Evolutionary conservation across 2,113 vertebrate genomes (phyloP).

Genomic region (Heteronetta atricapilla): DNA sequence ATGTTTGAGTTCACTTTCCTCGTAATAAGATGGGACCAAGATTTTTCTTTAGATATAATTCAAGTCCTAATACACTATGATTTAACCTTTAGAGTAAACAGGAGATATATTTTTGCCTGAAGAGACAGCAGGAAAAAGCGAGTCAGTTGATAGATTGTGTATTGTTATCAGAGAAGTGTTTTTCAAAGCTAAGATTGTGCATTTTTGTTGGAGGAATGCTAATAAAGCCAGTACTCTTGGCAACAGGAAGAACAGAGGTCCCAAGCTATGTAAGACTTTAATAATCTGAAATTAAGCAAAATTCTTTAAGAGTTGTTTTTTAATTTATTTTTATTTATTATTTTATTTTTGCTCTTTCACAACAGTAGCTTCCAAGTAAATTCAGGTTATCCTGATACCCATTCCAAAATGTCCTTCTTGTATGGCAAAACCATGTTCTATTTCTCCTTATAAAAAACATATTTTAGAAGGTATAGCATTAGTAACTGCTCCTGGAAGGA

Average conservation of each 20-base stretch:
- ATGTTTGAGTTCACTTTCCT: background rate
- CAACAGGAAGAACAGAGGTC: background rate
- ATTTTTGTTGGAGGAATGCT: background rate
- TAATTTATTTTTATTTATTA: no score
- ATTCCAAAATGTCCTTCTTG: background rate
- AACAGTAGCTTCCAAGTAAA: background rate
- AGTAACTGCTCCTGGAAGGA: background rate
- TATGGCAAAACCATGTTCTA: background rate
- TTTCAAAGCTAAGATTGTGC: background rate
- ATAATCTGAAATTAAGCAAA: no score
- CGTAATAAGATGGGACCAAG: background rate
- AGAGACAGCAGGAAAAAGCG: background rate
- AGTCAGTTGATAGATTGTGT: background rate
- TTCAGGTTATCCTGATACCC: accelerated
- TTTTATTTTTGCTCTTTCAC: background rate
- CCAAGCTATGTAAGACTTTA: background rate
- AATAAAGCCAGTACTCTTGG: background rate
- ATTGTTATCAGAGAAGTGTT: background rate
- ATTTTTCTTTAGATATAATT: background rate
- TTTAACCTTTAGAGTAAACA: background rate
- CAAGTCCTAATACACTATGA: background rate
- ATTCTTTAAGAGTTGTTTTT: no score
- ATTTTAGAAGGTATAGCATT: background rate
- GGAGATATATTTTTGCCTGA: background rate
- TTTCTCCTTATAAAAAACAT: background rate